These are phyloP conservation scores for Lycia hirtaria DNA, from an alignment of 2,888 invertebrate genomes.

Conservation along the genomic window DNA sequence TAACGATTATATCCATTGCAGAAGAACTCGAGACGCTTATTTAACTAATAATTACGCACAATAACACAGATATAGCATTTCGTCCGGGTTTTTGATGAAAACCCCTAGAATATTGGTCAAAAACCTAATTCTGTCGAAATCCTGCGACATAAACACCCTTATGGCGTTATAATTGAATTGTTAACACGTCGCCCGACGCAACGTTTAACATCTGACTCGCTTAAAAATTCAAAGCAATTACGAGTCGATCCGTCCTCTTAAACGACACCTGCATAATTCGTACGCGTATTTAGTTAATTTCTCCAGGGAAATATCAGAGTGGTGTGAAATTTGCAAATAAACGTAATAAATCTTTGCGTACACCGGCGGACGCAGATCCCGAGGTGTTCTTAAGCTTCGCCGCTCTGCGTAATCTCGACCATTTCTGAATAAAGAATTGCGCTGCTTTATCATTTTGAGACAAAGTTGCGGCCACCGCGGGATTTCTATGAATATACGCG, in stretches of 20 bases:
- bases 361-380: conserved; percentile 19
- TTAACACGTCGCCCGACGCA: conserved; percentile 40
- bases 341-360: conserved; percentile 42
- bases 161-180: conserved; percentile 45
- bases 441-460: conserved; percentile 13
- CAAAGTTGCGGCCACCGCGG: not conserved
- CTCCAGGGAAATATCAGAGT: conserved; percentile 49
- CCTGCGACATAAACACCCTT: too few relatives aligned
- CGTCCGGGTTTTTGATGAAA: too few relatives aligned
- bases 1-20: too few relatives aligned
- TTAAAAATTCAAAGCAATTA: conserved; percentile 36
- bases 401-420: conserved; percentile 39
- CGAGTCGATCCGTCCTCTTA: conserved; percentile 27
- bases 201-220: conserved; percentile 27
- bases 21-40: too few relatives aligned
- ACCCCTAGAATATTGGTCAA: too few relatives aligned
- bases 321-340: conserved; percentile 42
- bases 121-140: too few relatives aligned
- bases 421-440: conserved; percentile 39
- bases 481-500: not conserved
- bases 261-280: conserved; percentile 31
- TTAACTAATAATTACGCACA: too few relatives aligned
- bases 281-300: conserved; percentile 41
- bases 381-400: conserved; percentile 23
- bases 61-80: too few relatives aligned